These are phyloP conservation scores for Drosophila silvestris DNA, from an alignment of 2,888 invertebrate genomes.

Conservation along the genomic window DNA sequence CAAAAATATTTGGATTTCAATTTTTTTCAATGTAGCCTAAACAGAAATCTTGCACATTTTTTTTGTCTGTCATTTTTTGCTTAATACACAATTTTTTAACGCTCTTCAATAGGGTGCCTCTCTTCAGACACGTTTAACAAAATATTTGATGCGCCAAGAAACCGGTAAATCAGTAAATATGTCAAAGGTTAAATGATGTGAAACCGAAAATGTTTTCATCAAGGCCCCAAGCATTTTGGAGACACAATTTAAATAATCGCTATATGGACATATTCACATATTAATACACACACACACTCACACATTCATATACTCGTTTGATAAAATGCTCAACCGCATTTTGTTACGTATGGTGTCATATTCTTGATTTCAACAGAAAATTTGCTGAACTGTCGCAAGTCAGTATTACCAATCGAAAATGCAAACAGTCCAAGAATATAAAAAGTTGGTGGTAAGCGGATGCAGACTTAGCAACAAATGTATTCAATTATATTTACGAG, in stretches of 20 bases:
- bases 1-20: neutral
- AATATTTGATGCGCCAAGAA: conserved; percentile 21
- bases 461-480: conserved; percentile 20
- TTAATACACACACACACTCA: neutral
- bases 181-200: conserved; percentile 27
- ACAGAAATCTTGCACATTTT: conserved; percentile 1
- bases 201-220: conserved; percentile 5
- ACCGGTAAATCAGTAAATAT: conserved; percentile 19
- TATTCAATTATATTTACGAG: neutral
- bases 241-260: conserved; percentile 22
- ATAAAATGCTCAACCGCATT: conserved; percentile 12
- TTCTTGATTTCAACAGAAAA: conserved; percentile 46
- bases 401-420: conserved; percentile 42
- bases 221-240: conserved; percentile 26
- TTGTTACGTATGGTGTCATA: conserved; percentile 41
- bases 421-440: conserved; percentile 34
- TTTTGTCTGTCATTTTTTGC: neutral
- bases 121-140: conserved; percentile 8
- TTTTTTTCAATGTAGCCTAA: neutral
- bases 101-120: conserved; percentile 3
- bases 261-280: neutral
- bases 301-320: neutral
- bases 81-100: neutral
- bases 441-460: conserved; percentile 23
- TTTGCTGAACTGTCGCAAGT: conserved; percentile 35